Conservation (phyloP, 2,888 invertebrate genomes). For the Melangyna quadrimaculata region DNA sequence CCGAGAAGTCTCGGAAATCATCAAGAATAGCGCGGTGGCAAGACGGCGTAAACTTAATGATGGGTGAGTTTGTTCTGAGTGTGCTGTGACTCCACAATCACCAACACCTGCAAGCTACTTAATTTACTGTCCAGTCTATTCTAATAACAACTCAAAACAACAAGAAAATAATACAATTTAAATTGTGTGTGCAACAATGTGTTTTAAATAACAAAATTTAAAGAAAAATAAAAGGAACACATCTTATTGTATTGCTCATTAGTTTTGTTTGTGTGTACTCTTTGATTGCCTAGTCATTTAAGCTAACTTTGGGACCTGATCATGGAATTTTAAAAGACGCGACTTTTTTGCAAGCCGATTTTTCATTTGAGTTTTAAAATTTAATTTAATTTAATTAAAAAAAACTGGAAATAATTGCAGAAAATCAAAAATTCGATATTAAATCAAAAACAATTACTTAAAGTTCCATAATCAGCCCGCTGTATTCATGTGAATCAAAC, state of each 20-base stretch:
- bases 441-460: too few relatives aligned
- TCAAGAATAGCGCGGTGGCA: conserved; percentile 81
- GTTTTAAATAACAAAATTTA: conserved; percentile 11
- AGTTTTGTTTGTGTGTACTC: conserved; percentile 38
- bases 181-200: conserved; percentile 39
- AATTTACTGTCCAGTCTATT: conserved; percentile 46
- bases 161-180: conserved; percentile 35
- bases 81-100: conserved; percentile 30
- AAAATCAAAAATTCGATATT: too few relatives aligned
- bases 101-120: conserved; percentile 31
- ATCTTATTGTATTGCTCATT: conserved; percentile 13
- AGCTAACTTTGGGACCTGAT: conserved; percentile 29
- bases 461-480: background rate
- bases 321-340: background rate
- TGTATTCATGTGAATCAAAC: conserved; percentile 33
- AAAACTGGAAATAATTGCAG: too few relatives aligned
- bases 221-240: background rate
- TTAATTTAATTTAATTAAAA: too few relatives aligned
- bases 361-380: too few relatives aligned
- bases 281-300: conserved; percentile 67
- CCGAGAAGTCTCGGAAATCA: conserved; percentile 81
- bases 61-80: conserved; percentile 81
- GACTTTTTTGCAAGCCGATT: too few relatives aligned
- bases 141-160: conserved; percentile 45
- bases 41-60: conserved; percentile 81